Conservation (phyloP, 2,888 invertebrate genomes). For the Hemicrepidius hirtus region DNA sequence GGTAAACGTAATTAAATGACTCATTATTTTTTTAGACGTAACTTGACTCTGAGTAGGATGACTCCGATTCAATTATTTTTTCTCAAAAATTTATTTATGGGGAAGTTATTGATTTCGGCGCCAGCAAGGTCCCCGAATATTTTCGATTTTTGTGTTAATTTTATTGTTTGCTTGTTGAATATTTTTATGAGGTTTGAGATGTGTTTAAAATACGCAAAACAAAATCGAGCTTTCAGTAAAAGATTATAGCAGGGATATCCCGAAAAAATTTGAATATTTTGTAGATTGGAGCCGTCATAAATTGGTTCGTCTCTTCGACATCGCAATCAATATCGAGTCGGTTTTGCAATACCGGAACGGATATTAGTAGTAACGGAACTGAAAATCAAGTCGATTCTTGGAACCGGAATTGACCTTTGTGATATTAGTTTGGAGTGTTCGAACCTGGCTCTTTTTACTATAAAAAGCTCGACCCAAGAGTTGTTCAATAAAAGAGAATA, state of each 20-base stretch:
- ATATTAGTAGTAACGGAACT: constrained; percentile 38
- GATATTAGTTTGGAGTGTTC: constrained; percentile 12
- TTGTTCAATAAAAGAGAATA: too few species aligned
- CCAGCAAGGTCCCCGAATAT: too few species aligned
- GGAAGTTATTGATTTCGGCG: too few species aligned
- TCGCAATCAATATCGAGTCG: constrained; percentile 35
- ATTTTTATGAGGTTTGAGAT: not conserved
- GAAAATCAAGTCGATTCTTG: constrained; percentile 34
- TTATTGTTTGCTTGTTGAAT: too few species aligned
- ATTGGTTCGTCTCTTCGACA: constrained; percentile 24
- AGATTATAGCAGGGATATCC: constrained; percentile 11
- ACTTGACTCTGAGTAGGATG: too few species aligned
- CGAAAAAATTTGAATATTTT: constrained; percentile 28
- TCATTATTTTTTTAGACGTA: too few species aligned
- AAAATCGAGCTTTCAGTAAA: constrained; percentile 8
- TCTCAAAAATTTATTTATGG: too few species aligned
- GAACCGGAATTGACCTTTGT: constrained; percentile 28
- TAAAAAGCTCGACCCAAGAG: not conserved
- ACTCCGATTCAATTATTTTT: too few species aligned
- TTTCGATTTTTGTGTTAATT: too few species aligned
- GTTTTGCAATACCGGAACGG: constrained; percentile 35
- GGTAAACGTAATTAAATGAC: too few species aligned
- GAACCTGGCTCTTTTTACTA: not conserved
- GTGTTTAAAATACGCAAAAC: not conserved
- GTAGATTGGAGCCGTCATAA: constrained; percentile 21